Evolutionary conservation across 2,797 vertebrate genomes (phyloP), one percentile per base, ranked within the genome.

Genomic region (Neosilurus hyrtlii): DNA sequence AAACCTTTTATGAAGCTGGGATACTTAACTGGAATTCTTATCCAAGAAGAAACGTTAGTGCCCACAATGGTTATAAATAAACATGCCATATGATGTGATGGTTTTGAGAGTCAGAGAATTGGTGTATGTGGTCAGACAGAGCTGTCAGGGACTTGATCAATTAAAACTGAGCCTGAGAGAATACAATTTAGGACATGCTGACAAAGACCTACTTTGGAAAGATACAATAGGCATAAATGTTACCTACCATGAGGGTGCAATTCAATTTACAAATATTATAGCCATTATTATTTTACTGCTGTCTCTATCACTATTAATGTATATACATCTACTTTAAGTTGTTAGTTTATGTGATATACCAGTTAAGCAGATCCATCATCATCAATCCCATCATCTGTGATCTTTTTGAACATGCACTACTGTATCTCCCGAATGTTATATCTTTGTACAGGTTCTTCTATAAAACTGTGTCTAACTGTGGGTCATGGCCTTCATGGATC

Each of bases 81-180:
- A 20, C 75, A 78, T 11, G 24, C 20, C 30, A 61, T 68, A 35
- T 51, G 85, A 65, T 56, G 57, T 73, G 75, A 80, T 73, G 52
- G 63, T 70, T 79, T 30, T 0, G 59, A 59, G 79, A 52, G 73
- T n/a, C 1, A 24, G 62, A 83, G 10, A 57, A n/a, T 81, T 35
- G 62, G 59, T 83, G 82, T 83, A 70, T 78, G 52, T 83, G 79
- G 79, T 86, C 87, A 85, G 81, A 81, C 79, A 85, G 82, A 73
- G 56, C 65, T 80, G 72, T 61, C 77, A 86, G 84, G 82, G 82
- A 83, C 78, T 78, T 82, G 86, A 81, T 81, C 79, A 81, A 87
- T 86, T 87, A 81, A 87, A 85, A 84, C 84, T 79, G 26, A 84
- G 67, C 86, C 86, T 67, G 61, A 78, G 84, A 86, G 84, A 82